A percentile compares a stretch with the other conserved stretches of the same genome.
Evolutionary conservation across 2,888 invertebrate genomes (phyloP).

Genomic region (Brachypalpus laphriformis): DNA sequence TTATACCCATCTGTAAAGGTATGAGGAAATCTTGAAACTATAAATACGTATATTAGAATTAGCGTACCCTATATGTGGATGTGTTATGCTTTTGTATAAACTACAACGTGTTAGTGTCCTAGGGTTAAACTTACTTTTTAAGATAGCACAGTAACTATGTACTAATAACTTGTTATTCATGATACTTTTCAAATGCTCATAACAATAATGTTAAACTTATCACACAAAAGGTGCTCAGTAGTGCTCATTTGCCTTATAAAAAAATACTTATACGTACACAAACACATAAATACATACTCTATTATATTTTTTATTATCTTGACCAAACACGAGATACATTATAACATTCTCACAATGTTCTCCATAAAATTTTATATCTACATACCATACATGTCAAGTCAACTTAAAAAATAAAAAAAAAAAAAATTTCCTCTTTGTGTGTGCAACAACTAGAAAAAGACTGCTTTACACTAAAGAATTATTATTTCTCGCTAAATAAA

Average conservation of each 20-base stretch:
- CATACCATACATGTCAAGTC: conserved; percentile 10
- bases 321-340: neutral
- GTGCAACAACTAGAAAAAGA: conserved; percentile 65
- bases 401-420: conserved; percentile 8
- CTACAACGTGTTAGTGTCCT: conserved; percentile 12
- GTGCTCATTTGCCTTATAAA: conserved; percentile 56
- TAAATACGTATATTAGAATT: too few relatives aligned
- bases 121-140: conserved; percentile 37
- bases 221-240: conserved; percentile 62
- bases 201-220: conserved; percentile 19
- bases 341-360: too few relatives aligned
- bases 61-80: too few relatives aligned
- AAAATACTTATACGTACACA: conserved; percentile 18
- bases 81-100: too few relatives aligned
- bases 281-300: conserved; percentile 3
- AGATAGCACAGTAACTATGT: neutral
- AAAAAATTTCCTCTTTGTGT: conserved; percentile 54
- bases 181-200: neutral
- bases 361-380: conserved; percentile 13
- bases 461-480: conserved; percentile 71
- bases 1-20: too few relatives aligned
- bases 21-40: too few relatives aligned
- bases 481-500: conserved; percentile 24
- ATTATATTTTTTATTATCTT: neutral
- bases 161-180: neutral